Percentiles rank a stretch among this genome's conserved stretches.
These are phyloP conservation scores for Acyrthosiphon pisum DNA, from an alignment of 1,140 invertebrate species.

Conservation along the genomic window DNA sequence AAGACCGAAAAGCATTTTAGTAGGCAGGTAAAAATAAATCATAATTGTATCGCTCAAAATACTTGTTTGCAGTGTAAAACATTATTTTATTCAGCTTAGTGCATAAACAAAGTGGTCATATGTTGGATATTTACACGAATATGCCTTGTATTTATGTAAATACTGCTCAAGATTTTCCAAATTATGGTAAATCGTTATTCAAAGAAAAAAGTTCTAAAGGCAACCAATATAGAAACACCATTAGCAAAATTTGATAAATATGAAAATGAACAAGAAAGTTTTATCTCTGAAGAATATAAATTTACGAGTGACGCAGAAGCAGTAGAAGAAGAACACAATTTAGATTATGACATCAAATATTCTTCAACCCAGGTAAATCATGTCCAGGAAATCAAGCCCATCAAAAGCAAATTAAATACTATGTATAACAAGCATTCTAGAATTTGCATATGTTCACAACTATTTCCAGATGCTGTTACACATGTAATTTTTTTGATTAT, in stretches of 20 bases:
- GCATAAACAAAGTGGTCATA: conserved; percentile 55
- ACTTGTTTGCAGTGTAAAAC: not conserved
- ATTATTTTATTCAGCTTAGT: conserved; percentile 45
- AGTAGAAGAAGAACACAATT: not conserved
- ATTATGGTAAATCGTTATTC: not conserved
- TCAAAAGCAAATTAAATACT: conserved; percentile 74
- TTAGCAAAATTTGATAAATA: not conserved
- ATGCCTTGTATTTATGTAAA: conserved; percentile 93
- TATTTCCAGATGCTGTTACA: conserved; percentile 90
- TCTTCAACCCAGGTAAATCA: not conserved
- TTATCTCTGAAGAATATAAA: not conserved
- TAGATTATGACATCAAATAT: not conserved
- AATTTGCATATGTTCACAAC: conserved; percentile 90
- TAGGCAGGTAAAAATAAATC: conserved; percentile 16
- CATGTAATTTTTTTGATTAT: conserved; percentile 67
- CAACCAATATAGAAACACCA: conserved; percentile 7
- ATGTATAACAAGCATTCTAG: conserved; percentile 79
- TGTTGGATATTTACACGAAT: conserved; percentile 75
- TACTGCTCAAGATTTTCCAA: conserved; percentile 66
- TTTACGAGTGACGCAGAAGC: not conserved
- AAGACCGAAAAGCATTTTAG: conserved; percentile 28
- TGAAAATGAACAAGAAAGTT: not conserved
- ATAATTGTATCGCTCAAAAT: not conserved
- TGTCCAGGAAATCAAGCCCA: not conserved
- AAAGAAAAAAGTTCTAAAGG: not conserved